These are phyloP conservation scores for Gouania willdenowi DNA, from an alignment of 2,797 vertebrate species.

Conservation along the genomic window DNA sequence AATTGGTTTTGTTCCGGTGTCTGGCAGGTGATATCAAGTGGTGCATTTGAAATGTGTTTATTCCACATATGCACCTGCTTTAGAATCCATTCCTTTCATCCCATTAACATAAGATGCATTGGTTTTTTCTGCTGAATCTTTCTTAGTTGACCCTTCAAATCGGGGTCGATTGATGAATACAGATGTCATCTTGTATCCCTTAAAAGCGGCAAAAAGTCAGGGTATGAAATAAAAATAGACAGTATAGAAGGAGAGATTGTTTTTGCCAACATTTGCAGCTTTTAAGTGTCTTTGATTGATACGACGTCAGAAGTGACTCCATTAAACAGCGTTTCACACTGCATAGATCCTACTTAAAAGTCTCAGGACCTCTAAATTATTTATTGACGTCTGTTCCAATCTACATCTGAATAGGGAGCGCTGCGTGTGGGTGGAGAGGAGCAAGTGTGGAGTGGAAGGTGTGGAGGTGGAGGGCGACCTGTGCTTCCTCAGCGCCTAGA, in stretches of 20 bases:
- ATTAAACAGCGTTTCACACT: constrained; percentile 78
- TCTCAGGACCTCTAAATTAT: constrained; percentile 90
- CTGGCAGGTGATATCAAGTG: constrained; percentile 30
- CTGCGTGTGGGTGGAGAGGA: constrained; percentile 26
- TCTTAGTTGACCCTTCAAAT: constrained; percentile 20
- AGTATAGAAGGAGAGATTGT: constrained; percentile 43
- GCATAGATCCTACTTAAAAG: constrained; percentile 93
- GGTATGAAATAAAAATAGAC: constrained; percentile 15
- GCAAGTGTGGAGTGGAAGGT: not conserved
- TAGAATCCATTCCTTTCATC: constrained; percentile 37
- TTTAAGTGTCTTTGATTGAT: constrained; percentile 75
- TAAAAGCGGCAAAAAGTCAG: constrained; percentile 54
- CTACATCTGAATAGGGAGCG: constrained; percentile 79
- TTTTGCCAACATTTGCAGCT: constrained; percentile 75
- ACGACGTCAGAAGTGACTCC: constrained; percentile 73
- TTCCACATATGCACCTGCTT: constrained; percentile 10
- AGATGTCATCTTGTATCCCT: constrained; percentile 61
- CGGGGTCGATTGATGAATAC: constrained; percentile 68
- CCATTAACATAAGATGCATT: constrained; percentile 41
- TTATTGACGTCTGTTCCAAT: constrained; percentile 95
- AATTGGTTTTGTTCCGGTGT: constrained; percentile 20
- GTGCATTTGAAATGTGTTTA: constrained; percentile 21
- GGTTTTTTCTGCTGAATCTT: not conserved
- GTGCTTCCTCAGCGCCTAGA: constrained; percentile 75
- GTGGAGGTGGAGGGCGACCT: too few species aligned